Evolutionary conservation across 2,888 invertebrate genomes (phyloP), one percentile per base, ranked within the genome.

Genomic region (Pharmacophagus antenor): DNA sequence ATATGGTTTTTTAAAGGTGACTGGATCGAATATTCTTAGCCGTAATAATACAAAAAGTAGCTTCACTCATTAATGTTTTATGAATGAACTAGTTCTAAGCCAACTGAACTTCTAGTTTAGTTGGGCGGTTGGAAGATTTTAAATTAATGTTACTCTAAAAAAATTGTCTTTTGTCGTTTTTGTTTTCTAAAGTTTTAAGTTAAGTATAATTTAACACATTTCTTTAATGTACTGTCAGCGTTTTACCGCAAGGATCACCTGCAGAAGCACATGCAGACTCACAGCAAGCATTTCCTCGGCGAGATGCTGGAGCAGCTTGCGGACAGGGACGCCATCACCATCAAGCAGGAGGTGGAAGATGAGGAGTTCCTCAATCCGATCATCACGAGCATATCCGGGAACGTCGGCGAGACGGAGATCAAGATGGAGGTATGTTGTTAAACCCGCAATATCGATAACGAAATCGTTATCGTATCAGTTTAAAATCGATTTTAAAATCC

Each of bases 231-330:
- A 22, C 6, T 68, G 74, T 25, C 77, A 91, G 95, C 94, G 0
- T 95, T 95, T 75, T 94, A 95, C 76, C 91, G 95, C 31, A 95
- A 95, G 73, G 96, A 96, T 76, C 96, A 96, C 73, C 84, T 96
- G 25, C 91, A 95, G 71, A 96, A 96, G 74, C 96, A 96, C 73
- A 91, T 95, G 1, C 92, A 95, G 65, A 95, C 94, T 0, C 96
- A 96, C 78, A 91, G 93, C 62, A 94, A 95, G 7, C 63, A 77
- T 54, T 78, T 82, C 44, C 56, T 56, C 10, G 56, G 53, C 6
- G 47, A 56, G 27, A 55, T 61, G 56, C 41, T 77, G 57, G 81
- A 80, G 15, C 72, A 80, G 48, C 82, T 80, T 8, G 70, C 72
- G 41, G 80, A 75, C 0, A 51, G 75, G 20, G 67, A 66, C 6